A percentile compares a stretch with the other conserved stretches of the same genome.
These are phyloP conservation scores for Aelia acuminata DNA, from an alignment of 2,888 invertebrate species.

Conservation along the genomic window DNA sequence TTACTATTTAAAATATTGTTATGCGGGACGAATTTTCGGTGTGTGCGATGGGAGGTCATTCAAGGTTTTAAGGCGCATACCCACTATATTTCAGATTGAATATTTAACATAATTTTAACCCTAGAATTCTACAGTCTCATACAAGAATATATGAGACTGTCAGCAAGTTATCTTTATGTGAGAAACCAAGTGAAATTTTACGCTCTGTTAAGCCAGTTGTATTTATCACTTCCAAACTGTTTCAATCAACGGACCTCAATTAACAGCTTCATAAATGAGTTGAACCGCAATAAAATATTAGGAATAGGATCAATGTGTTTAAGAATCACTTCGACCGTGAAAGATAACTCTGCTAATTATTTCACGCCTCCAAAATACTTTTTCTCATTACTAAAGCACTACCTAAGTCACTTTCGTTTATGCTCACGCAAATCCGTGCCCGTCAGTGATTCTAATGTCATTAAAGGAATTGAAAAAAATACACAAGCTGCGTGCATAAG, in stretches of 20 bases:
- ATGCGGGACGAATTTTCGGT: too few relatives aligned
- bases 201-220: neutral
- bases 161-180: neutral
- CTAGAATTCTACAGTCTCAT: too few relatives aligned
- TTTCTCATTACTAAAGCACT: neutral
- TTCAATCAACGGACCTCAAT: neutral
- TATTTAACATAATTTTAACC: too few relatives aligned
- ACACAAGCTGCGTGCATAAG: neutral
- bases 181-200: neutral
- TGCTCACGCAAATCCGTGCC: neutral
- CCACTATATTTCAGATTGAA: too few relatives aligned
- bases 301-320: neutral
- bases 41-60: too few relatives aligned
- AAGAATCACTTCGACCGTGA: neutral
- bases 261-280: neutral
- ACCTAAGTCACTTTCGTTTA: slow-evolving; percentile 10
- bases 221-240: neutral
- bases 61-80: too few relatives aligned
- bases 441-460: neutral
- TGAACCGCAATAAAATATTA: slow-evolving; percentile 1
- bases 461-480: neutral
- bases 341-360: neutral
- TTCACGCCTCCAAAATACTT: neutral
- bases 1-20: too few relatives aligned
- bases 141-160: too few relatives aligned